These are phyloP conservation scores for Phaetusa simplex DNA, from an alignment of 2,113 vertebrate species.

Conservation along the genomic window DNA sequence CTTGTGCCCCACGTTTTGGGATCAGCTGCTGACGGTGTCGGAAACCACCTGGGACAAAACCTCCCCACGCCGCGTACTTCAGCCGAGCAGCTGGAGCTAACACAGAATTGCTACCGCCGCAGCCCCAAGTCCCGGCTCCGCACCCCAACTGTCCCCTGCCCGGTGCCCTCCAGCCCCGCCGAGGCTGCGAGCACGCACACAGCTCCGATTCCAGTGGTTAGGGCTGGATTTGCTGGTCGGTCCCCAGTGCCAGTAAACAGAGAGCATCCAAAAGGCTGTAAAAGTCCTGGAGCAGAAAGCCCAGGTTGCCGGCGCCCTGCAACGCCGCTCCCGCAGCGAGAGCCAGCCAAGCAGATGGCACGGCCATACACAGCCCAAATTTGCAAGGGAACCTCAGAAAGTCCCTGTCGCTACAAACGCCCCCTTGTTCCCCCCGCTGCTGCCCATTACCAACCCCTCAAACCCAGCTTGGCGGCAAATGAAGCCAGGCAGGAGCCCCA, in stretches of 20 bases:
- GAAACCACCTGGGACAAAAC: neutral
- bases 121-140: neutral
- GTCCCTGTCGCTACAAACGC: rapidly evolving
- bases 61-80: rapidly evolving
- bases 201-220: neutral
- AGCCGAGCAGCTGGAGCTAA: neutral
- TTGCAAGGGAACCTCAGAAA: neutral
- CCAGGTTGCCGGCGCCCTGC: rapidly evolving
- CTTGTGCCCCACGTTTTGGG: rapidly evolving
- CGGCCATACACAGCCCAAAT: neutral
- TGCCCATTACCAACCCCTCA: neutral
- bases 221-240: neutral
- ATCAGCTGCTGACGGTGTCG: neutral
- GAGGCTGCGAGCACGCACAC: neutral
- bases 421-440: rapidly evolving
- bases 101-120: rapidly evolving
- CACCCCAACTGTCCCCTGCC: neutral
- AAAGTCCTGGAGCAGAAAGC: neutral
- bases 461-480: neutral
- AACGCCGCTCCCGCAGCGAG: rapidly evolving
- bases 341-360: neutral
- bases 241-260: neutral
- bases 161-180: neutral
- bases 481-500: neutral
- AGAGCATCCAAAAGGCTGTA: neutral